Base-by-base conservation (phyloP, 2,113 vertebrate species). In the Mixornis gularis region DNA sequence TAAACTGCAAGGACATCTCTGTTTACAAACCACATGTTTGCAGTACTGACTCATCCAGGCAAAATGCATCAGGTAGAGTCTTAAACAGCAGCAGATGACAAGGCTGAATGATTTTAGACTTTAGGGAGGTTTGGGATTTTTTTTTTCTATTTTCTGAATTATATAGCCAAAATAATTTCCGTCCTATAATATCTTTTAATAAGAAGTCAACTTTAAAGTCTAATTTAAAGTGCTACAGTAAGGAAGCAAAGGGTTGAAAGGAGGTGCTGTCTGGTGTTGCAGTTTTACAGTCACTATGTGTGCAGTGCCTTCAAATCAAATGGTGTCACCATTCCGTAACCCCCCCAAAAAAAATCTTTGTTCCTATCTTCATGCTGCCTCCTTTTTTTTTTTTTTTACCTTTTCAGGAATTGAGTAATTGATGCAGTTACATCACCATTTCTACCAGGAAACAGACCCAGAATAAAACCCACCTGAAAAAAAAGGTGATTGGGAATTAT, bases 1-100 rank as follows among this genome's bases (percentile, higher is more conserved):
- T 78, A 82, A 95, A 90, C 69, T 92, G 74, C 69, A 91, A 92
- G 79, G 51, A 53, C n/a, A 80, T 24, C 19, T 85, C 41, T 38
- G 44, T 72, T 92, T 84, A 73, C 34, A 84, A 95, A 71, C 46
- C 21, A 29, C 15, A 32, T 4, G 26, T 81, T 51, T 76, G 59
- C 55, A 72, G 41, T 43, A 82, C 60, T 93, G 85, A 94, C 27
- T 64, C 83, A 94, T 44, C 46, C 22, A 79, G 29, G 79, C 51
- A 64, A 79, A 84, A 29, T 0, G 0, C 18, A 76, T 13, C 62
- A 93, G 34, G n/a, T 41, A 53, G 19, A 69, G 62, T 15, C 59
- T 85, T 74, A 56, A 85, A 71, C 36, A 87, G 72, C 52, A 73
- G 43, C 27, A 82, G 22, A 60, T 62, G 21, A 58, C 11, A 43